A percentile compares a stretch with the other conserved stretches of the same genome.
Evolutionary conservation across 2,797 vertebrate species (phyloP).

Genomic region (Sebastes melanostomus): DNA sequence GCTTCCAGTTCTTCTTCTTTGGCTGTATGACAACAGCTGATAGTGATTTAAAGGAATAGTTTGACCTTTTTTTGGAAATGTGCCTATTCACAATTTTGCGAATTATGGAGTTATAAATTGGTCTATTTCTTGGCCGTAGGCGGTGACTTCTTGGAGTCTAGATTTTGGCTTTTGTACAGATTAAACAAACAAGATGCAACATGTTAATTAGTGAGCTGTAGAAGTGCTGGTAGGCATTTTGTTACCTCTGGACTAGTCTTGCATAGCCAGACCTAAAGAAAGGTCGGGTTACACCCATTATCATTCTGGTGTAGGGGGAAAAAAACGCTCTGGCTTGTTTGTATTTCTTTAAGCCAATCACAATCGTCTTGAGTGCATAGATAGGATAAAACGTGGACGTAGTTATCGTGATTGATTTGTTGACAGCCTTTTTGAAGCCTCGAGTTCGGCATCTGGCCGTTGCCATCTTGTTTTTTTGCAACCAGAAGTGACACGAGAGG

Average conservation of each 20-base stretch:
- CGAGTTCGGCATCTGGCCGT: too few relatives aligned
- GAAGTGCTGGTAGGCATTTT: not conserved
- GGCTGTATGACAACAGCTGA: not conserved
- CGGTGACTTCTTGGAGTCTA: not conserved
- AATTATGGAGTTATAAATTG: not conserved
- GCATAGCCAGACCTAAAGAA: not conserved
- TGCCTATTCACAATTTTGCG: not conserved
- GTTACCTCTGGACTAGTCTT: not conserved
- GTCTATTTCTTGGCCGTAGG: not conserved
- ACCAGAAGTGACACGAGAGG: too few relatives aligned
- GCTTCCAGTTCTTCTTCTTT: not conserved
- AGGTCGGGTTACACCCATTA: not conserved
- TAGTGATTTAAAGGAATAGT: constrained; percentile 1
- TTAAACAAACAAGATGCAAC: not conserved
- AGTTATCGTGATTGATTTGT: too few relatives aligned
- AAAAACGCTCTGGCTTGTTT: not conserved
- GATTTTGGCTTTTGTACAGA: not conserved
- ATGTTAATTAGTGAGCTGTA: not conserved
- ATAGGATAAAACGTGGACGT: too few relatives aligned
- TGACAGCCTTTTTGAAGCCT: fast-evolving
- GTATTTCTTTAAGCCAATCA: too few relatives aligned
- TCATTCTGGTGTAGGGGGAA: not conserved
- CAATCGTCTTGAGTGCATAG: too few relatives aligned
- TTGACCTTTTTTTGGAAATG: not conserved
- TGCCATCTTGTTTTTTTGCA: too few relatives aligned